Percentiles rank a stretch among this genome's conserved stretches.
These are phyloP conservation scores for Drosophila micromelanica DNA, from an alignment of 1,140 invertebrate genomes.

Conservation along the genomic window DNA sequence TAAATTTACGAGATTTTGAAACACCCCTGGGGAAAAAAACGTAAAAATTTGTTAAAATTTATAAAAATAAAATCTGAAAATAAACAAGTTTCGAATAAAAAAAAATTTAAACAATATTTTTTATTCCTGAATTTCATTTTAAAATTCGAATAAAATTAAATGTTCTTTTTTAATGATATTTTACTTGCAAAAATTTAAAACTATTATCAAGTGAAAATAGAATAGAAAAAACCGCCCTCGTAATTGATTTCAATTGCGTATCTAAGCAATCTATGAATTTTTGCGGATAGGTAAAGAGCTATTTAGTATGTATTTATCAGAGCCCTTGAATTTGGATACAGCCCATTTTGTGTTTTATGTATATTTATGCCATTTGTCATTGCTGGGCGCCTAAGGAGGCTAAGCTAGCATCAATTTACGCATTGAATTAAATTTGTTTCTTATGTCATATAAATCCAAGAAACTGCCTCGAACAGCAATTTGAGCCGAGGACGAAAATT, in stretches of 20 bases:
- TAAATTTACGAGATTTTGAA: too few species aligned
- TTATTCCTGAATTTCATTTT: too few species aligned
- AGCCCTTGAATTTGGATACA: not conserved
- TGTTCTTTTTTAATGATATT: too few species aligned
- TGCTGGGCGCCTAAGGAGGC: not conserved
- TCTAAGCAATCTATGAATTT: conserved; percentile 16
- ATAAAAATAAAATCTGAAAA: too few species aligned
- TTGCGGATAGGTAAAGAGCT: not conserved
- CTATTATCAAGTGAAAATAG: too few species aligned
- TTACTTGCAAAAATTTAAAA: too few species aligned
- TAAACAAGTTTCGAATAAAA: too few species aligned
- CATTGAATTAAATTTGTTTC: conserved; percentile 27
- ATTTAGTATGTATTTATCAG: not conserved
- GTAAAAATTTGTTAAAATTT: too few species aligned
- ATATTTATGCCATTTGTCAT: conserved; percentile 20
- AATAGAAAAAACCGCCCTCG: not conserved
- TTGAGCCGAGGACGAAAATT: conserved; percentile 19
- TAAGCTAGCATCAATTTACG: conserved; percentile 39
- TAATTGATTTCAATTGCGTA: conserved; percentile 30
- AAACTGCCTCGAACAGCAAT: conserved; percentile 26
- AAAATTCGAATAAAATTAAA: too few species aligned
- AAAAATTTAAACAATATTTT: too few species aligned
- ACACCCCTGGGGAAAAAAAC: too few species aligned
- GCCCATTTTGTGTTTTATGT: not conserved
- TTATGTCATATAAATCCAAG: conserved; percentile 1